These are phyloP conservation scores for Thymallus thymallus DNA, from an alignment of 2,113 vertebrate species.

Conservation along the genomic window DNA sequence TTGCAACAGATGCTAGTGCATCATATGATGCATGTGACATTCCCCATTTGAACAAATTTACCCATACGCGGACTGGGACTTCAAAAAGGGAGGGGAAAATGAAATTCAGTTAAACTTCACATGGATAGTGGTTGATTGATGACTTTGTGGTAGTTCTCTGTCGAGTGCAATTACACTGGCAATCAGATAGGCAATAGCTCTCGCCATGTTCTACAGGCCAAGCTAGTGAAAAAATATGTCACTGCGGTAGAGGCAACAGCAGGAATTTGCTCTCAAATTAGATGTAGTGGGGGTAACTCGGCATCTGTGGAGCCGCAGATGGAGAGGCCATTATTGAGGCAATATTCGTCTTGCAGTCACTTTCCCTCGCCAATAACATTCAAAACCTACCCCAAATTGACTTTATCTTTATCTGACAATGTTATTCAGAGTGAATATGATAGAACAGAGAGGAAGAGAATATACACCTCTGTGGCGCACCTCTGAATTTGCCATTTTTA, in stretches of 20 bases:
- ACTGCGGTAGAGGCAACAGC: conserved; percentile 31
- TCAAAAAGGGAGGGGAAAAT: conserved; percentile 52
- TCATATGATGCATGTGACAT: conserved; percentile 32
- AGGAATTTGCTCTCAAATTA: conserved; percentile 54
- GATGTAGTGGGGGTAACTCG: conserved; percentile 26
- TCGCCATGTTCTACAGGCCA: conserved; percentile 23
- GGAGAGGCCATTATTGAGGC: conserved; percentile 35
- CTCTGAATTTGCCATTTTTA: conserved; percentile 18
- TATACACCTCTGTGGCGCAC: neutral
- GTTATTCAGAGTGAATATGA: neutral
- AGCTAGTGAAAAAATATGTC: conserved; percentile 30
- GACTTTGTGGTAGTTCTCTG: conserved; percentile 58
- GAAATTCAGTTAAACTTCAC: conserved; percentile 62
- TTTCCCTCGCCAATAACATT: conserved; percentile 18
- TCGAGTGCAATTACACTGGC: conserved; percentile 57
- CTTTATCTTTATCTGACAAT: conserved; percentile 8
- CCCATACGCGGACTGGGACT: conserved; percentile 35
- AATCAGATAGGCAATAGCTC: conserved; percentile 52
- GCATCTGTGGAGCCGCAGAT: conserved; percentile 29
- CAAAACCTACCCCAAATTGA: conserved; percentile 10
- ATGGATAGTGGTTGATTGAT: conserved; percentile 61
- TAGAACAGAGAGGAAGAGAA: neutral
- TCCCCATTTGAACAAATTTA: conserved; percentile 49
- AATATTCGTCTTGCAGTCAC: conserved; percentile 36
- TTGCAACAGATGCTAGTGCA: conserved; percentile 24